Conservation (phyloP, 2,797 vertebrate genomes). For the Chiloscyllium punctatum region DNA sequence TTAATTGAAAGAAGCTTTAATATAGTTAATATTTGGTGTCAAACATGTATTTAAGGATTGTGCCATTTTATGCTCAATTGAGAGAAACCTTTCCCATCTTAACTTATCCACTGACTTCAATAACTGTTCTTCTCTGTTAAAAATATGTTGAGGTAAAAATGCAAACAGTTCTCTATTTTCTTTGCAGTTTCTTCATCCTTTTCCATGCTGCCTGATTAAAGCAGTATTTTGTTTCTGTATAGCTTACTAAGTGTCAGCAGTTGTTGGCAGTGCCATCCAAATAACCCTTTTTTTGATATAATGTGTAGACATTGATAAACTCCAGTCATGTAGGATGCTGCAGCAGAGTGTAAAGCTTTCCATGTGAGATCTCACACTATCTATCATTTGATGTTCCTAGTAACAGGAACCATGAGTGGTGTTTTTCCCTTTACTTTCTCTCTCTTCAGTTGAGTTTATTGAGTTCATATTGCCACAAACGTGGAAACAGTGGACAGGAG, state of each 20-base stretch:
- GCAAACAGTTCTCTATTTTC: neutral
- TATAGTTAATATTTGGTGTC: neutral
- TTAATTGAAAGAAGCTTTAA: neutral
- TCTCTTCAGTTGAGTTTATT: neutral
- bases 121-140: neutral
- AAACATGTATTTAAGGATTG: neutral
- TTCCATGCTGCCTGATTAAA: neutral
- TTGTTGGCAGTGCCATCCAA: neutral
- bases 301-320: neutral
- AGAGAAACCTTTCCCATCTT: neutral
- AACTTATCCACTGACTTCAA: neutral
- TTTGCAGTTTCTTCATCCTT: neutral
- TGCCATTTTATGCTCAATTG: neutral
- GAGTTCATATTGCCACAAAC: neutral
- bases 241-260: neutral
- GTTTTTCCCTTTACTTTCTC: neutral
- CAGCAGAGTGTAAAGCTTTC: neutral
- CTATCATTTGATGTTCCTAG: neutral
- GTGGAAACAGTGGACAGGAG: neutral
- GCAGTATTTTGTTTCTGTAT: neutral
- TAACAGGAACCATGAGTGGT: neutral
- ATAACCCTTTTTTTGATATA: neutral
- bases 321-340: neutral
- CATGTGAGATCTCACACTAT: neutral
- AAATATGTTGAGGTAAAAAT: neutral